These are phyloP conservation scores for Malurus splendens DNA, from an alignment of 2,797 vertebrate genomes.

Conservation along the genomic window DNA sequence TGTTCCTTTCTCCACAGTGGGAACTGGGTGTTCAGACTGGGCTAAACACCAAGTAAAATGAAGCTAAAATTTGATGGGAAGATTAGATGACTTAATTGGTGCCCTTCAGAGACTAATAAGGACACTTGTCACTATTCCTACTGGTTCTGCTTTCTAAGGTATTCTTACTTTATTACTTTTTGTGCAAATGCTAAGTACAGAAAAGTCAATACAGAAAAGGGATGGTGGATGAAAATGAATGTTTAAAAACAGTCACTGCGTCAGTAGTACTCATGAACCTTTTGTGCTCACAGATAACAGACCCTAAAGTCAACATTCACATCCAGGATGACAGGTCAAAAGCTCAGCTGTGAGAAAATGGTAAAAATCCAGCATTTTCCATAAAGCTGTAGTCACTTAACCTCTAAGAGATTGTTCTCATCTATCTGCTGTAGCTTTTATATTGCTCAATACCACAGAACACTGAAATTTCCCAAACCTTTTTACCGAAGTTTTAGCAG, in stretches of 20 bases:
- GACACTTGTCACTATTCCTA: not conserved
- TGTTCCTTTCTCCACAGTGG: slow-evolving; percentile 2
- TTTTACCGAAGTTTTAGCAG: not conserved
- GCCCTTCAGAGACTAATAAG: slow-evolving; percentile 40
- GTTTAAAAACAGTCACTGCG: not conserved
- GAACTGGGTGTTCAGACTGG: slow-evolving; percentile 35
- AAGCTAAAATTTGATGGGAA: slow-evolving; percentile 39
- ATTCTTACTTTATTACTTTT: not conserved
- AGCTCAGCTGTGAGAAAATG: not conserved
- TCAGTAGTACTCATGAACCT: not conserved
- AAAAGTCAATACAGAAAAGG: not conserved
- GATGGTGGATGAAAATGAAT: not conserved
- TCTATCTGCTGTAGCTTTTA: not conserved
- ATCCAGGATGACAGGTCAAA: not conserved
- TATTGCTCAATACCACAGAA: not conserved
- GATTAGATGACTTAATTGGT: slow-evolving; percentile 46
- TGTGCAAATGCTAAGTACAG: not conserved
- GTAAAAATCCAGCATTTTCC: not conserved
- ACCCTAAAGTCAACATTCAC: not conserved
- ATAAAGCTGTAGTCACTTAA: not conserved
- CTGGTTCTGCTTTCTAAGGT: slow-evolving; percentile 1
- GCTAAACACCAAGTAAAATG: slow-evolving; percentile 50
- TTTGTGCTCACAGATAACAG: not conserved
- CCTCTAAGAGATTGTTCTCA: not conserved
- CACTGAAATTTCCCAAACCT: not conserved